phyloP scores from a whole-genome alignment of 2,797 vertebrate genomes.

The Echiichthys vipera region DNA sequence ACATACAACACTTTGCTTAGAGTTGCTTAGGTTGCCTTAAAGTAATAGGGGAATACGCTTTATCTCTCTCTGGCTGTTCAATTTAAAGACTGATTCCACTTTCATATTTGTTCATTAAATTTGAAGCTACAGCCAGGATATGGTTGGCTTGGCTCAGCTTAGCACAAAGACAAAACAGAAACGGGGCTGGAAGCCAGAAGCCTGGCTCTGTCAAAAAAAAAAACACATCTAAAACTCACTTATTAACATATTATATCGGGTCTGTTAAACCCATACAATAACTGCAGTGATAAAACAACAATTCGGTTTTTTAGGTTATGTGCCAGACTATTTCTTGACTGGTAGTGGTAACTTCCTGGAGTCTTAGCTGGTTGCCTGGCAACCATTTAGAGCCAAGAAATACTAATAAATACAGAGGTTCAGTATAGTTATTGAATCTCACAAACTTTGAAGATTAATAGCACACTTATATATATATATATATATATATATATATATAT shows the following conservation, averaged over 20 bases:
- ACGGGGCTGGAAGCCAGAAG: not conserved
- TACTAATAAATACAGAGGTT: not conserved
- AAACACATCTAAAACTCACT: not conserved
- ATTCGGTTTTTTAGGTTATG: not conserved
- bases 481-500: no score
- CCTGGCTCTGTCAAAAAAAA: not conserved
- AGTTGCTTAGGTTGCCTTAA: not conserved
- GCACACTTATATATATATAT: no score
- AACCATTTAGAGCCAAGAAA: not conserved
- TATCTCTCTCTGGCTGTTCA: not conserved
- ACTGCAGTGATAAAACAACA: not conserved
- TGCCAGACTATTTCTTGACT: not conserved
- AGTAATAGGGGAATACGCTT: not conserved
- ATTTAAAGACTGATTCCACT: not conserved
- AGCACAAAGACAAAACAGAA: not conserved
- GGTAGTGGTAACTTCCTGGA: not conserved
- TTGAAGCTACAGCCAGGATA: not conserved
- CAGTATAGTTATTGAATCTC: not conserved
- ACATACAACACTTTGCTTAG: conserved; percentile 1
- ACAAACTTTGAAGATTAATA: not conserved
- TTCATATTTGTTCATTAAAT: not conserved
- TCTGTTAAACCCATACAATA: not conserved
- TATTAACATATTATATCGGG: not conserved
- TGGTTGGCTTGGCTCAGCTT: not conserved
- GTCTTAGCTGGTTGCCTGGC: not conserved